Evolutionary conservation across 2,113 vertebrate genomes (phyloP).

Genomic region (Hemiprocne comata): DNA sequence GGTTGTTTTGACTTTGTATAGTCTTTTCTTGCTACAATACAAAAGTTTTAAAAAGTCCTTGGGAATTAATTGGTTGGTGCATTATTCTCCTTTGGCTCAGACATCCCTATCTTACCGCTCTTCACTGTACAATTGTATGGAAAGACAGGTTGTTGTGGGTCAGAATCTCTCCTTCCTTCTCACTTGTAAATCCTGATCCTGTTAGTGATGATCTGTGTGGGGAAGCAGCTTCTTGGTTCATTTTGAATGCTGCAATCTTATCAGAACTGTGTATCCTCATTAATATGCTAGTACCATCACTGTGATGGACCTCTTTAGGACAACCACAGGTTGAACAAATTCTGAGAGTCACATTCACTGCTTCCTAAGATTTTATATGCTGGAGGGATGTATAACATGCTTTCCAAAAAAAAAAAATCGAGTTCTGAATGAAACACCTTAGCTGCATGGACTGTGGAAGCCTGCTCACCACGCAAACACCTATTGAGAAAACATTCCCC

Average conservation of each 20-base stretch:
- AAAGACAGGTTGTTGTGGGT: neutral
- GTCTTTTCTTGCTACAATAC: neutral
- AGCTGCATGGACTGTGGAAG: too few species aligned
- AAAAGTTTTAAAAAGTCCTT: neutral
- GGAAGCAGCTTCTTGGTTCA: neutral
- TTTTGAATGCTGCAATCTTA: neutral
- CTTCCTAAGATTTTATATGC: neutral
- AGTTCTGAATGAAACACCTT: too few species aligned
- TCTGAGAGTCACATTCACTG: neutral
- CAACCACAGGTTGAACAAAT: neutral
- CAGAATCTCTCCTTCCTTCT: neutral
- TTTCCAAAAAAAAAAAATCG: neutral
- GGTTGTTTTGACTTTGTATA: neutral
- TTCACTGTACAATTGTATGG: neutral
- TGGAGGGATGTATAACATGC: neutral
- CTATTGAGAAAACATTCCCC: neutral
- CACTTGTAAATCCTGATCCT: neutral
- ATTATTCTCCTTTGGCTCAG: neutral
- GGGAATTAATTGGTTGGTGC: neutral
- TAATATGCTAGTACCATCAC: neutral
- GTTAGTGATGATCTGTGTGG: neutral
- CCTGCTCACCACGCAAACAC: neutral
- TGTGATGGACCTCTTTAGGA: neutral
- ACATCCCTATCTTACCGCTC: fast-evolving
- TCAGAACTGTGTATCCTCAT: neutral